A percentile compares a stretch with the other conserved stretches of the same genome.
Evolutionary conservation across 35 echinoderm and acorn worm genomes (phyloP).

Genomic region (Acanthaster planci): DNA sequence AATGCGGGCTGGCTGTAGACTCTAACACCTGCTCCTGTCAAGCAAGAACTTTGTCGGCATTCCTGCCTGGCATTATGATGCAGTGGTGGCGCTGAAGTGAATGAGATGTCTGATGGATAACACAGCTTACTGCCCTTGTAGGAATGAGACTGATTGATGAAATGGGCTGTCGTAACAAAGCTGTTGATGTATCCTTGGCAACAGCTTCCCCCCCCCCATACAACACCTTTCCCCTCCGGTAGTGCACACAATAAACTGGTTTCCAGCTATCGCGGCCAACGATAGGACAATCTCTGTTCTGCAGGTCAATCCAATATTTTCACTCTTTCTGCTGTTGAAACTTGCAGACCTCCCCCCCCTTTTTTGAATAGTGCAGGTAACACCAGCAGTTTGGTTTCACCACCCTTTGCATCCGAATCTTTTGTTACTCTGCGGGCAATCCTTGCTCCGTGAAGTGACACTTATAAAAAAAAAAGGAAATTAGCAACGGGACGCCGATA

Average conservation of each 20-base stretch:
- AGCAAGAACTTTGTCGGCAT: too few relatives aligned
- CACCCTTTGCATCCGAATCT: background rate
- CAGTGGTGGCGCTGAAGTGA: too few relatives aligned
- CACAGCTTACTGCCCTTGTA: too few relatives aligned
- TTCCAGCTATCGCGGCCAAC: background rate
- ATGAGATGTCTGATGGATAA: too few relatives aligned
- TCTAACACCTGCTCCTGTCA: too few relatives aligned
- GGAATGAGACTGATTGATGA: too few relatives aligned
- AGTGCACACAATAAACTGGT: background rate
- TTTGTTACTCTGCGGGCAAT: background rate
- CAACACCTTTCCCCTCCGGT: background rate
- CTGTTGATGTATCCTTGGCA: too few relatives aligned
- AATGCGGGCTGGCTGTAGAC: too few relatives aligned
- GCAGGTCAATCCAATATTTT: conserved; percentile 17
- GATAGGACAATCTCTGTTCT: background rate
- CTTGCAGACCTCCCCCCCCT: background rate
- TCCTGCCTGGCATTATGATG: too few relatives aligned
- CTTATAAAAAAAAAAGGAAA: conserved; percentile 20
- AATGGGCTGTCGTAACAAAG: too few relatives aligned
- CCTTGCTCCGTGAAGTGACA: background rate
- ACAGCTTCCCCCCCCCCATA: too few relatives aligned
- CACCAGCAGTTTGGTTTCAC: background rate
- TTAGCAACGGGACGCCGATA: background rate
- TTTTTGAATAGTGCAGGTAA: background rate
- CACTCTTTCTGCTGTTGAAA: background rate